Percentiles rank a stretch among this genome's conserved stretches.
These are phyloP conservation scores for Eulacestoma nigropectus DNA, from an alignment of 2,113 vertebrate genomes.

Conservation along the genomic window DNA sequence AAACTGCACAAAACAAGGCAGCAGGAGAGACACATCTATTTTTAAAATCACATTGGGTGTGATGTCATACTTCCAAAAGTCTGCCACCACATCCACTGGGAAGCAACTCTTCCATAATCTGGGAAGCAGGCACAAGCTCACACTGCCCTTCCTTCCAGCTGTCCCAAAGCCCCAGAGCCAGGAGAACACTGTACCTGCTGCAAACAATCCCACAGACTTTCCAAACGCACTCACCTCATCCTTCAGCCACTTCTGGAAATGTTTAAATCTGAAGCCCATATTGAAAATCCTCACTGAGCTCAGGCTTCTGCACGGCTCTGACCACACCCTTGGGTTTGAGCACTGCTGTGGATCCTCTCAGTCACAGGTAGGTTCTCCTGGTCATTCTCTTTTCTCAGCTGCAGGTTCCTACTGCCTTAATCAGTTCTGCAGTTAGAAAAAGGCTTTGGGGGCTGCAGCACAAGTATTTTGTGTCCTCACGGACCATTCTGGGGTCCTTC, in stretches of 20 bases:
- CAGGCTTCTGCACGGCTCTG: neutral
- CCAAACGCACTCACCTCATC: neutral
- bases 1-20: neutral
- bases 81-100: neutral
- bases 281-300: neutral
- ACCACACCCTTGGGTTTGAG: neutral
- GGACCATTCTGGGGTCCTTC: neutral
- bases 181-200: neutral
- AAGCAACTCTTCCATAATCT: neutral
- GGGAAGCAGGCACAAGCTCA: neutral
- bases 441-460: neutral
- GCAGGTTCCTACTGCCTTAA: neutral
- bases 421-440: neutral
- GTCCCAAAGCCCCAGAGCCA: neutral
- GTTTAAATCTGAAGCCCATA: accelerated
- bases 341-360: neutral
- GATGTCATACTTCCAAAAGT: neutral
- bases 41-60: neutral
- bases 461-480: accelerated
- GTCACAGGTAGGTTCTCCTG: accelerated
- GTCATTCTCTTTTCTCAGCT: too few species aligned
- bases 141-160: neutral
- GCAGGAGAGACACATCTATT: neutral
- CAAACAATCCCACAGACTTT: neutral
- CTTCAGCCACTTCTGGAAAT: neutral